These are phyloP conservation scores for Sebastes minor DNA, from an alignment of 2,797 vertebrate species.

Conservation along the genomic window DNA sequence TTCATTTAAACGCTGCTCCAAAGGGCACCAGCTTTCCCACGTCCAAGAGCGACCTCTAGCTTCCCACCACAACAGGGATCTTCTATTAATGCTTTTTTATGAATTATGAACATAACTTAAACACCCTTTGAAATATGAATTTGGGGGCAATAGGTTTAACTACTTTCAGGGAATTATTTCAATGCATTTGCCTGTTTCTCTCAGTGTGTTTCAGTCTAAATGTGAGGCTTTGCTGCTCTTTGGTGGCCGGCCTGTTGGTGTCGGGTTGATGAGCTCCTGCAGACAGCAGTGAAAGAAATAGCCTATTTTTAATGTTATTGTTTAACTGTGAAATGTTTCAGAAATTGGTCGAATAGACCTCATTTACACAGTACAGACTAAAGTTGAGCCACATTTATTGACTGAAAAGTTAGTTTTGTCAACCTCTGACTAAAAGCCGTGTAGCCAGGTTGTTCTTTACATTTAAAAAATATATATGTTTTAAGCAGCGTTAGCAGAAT, in stretches of 20 bases:
- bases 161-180: not conserved
- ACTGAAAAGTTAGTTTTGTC: not conserved
- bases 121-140: conserved; percentile 20
- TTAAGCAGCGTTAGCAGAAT: not conserved
- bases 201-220: not conserved
- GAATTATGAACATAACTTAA: conserved; percentile 24
- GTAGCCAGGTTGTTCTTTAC: not conserved
- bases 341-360: not conserved
- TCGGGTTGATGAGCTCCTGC: not conserved
- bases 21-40: conserved; percentile 33
- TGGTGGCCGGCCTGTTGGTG: not conserved
- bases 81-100: not conserved
- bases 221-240: not conserved
- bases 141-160: not conserved
- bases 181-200: not conserved
- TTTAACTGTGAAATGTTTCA: not conserved
- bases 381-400: not conserved
- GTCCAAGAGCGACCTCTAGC: conserved; percentile 39
- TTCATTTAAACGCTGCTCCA: conserved; percentile 45
- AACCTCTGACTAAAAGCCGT: not conserved
- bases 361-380: not conserved
- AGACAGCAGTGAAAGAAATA: not conserved
- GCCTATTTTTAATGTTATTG: not conserved
- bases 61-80: conserved; percentile 9
- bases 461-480: not conserved